Evolutionary conservation across 2,113 vertebrate genomes (phyloP).

Genomic region (Recurvirostra avosetta): DNA sequence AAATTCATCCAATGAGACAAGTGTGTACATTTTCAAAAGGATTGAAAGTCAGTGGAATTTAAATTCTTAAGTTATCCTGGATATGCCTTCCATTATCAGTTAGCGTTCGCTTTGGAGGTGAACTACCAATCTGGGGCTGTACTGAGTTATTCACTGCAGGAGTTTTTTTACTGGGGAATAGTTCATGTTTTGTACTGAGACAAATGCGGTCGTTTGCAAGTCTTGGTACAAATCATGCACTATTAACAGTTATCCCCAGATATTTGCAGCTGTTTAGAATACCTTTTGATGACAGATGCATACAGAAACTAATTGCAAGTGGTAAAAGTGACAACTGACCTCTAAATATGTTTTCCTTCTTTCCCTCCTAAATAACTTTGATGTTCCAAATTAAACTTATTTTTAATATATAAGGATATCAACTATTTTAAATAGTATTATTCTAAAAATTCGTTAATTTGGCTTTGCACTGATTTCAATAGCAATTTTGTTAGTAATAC

Average conservation of each 20-base stretch:
- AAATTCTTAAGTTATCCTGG: background rate
- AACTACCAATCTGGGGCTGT: background rate
- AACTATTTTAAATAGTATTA: background rate
- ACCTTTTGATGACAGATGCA: background rate
- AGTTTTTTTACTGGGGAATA: background rate
- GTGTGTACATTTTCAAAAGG: background rate
- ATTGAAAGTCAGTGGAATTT: background rate
- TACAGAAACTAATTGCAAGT: background rate
- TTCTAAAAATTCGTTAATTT: background rate
- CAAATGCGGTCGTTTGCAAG: background rate
- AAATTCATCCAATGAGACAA: background rate
- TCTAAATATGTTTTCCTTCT: background rate
- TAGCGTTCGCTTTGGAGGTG: background rate
- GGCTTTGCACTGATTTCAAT: background rate
- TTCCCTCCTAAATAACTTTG: background rate
- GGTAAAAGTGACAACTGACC: background rate
- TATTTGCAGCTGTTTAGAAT: background rate
- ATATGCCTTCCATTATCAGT: background rate
- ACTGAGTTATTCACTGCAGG: background rate
- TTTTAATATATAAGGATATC: background rate
- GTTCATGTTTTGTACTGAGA: background rate
- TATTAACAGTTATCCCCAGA: background rate
- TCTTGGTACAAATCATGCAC: background rate
- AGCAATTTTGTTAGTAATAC: background rate
- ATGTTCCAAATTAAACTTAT: background rate